phyloP scores from a whole-genome alignment of 2,888 invertebrate genomes.

The Perithous albicinctus region DNA sequence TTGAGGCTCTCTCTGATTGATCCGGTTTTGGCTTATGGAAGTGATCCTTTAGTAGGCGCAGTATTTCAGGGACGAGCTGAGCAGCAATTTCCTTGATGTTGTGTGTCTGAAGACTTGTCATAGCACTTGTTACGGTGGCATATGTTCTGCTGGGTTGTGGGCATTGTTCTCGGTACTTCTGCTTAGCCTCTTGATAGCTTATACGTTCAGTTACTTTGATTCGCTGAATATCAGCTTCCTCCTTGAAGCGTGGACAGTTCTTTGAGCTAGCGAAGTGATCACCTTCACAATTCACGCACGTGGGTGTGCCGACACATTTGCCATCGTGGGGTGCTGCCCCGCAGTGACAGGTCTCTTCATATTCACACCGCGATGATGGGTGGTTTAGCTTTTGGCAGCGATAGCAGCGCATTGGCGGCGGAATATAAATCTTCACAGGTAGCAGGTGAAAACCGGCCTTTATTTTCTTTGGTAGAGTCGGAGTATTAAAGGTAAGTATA shows the following conservation, averaged over 20 bases:
- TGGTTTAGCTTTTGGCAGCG: not conserved
- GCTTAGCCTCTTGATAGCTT: not conserved
- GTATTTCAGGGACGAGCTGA: not conserved
- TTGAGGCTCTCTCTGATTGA: not conserved
- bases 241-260: not conserved
- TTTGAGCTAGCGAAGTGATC: not conserved
- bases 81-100: not conserved
- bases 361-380: not conserved
- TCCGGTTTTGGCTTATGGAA: not conserved
- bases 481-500: not conserved
- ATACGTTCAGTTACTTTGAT: not conserved
- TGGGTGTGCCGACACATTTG: not conserved
- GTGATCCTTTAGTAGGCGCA: not conserved
- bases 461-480: not conserved
- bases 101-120: not conserved
- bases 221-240: conserved; percentile 3
- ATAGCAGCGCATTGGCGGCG: not conserved
- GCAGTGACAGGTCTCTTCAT: conserved; percentile 1
- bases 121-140: not conserved
- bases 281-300: not conserved
- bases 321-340: not conserved
- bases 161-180: conserved; percentile 3
- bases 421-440: not conserved
- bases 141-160: not conserved
- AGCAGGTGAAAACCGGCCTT: conserved; percentile 7